Evolutionary conservation across 2,797 vertebrate species (phyloP).

Genomic region (Gouania willdenowi): DNA sequence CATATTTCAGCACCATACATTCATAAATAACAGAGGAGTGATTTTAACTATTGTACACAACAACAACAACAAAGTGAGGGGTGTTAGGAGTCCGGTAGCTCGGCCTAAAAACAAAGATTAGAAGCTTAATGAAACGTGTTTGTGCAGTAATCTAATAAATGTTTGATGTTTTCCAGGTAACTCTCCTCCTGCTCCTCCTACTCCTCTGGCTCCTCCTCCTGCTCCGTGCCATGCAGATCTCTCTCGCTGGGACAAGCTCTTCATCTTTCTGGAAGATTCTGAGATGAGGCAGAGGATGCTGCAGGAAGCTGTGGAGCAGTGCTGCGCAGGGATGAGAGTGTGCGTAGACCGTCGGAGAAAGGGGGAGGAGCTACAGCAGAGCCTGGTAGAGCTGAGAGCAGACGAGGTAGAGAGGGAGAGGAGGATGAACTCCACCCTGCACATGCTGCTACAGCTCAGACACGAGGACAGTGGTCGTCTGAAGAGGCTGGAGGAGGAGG

Average conservation of each 20-base stretch:
- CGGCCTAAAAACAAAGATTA: too few species aligned
- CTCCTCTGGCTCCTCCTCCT: too few species aligned
- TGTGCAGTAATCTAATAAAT: too few species aligned
- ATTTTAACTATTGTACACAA: too few species aligned
- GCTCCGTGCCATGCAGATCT: constrained; percentile 40
- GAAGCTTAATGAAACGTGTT: too few species aligned
- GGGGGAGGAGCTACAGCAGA: constrained; percentile 30
- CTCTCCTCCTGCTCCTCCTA: too few species aligned
- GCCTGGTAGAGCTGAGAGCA: constrained; percentile 32
- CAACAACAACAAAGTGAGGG: too few species aligned
- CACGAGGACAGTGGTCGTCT: constrained; percentile 13
- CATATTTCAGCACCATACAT: too few species aligned
- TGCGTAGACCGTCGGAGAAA: too few species aligned
- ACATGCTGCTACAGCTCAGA: constrained; percentile 28
- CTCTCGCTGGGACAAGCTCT: constrained; percentile 69
- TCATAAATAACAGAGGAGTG: too few species aligned
- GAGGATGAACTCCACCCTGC: constrained; percentile 45
- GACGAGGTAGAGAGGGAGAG: constrained; percentile 41
- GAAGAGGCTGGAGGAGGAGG: constrained; percentile 29
- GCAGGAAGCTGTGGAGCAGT: constrained; percentile 46
- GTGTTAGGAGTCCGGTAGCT: too few species aligned
- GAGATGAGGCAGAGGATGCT: constrained; percentile 71
- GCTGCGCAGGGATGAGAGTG: constrained; percentile 30
- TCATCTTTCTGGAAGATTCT: constrained; percentile 65
- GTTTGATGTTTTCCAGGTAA: too few species aligned